phyloP scores from a whole-genome alignment of 2,113 vertebrate genomes.

The Tachysurus vachellii region DNA sequence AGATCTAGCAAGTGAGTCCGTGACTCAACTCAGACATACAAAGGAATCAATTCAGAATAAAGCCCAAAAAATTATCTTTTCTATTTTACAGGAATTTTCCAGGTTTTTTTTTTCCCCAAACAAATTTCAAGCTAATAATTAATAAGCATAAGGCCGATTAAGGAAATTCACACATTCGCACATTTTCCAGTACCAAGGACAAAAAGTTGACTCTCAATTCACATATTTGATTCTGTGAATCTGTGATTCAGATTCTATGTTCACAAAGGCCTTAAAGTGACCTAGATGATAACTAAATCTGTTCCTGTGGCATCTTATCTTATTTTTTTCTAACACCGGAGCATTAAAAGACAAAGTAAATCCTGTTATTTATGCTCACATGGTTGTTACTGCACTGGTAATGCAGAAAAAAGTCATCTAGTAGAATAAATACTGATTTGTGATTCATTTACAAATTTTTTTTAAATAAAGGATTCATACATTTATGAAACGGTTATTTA shows the following conservation, averaged over 20 bases:
- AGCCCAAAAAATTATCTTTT: background rate
- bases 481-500: too few relatives aligned
- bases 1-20: background rate
- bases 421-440: background rate
- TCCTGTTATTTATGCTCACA: background rate
- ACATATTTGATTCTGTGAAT: background rate
- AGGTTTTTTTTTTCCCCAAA: background rate
- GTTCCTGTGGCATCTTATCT: background rate
- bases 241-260: background rate
- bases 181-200: background rate
- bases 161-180: background rate
- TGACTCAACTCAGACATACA: background rate
- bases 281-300: background rate
- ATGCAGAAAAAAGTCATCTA: background rate
- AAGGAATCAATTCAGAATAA: background rate
- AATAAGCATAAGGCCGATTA: background rate
- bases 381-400: background rate
- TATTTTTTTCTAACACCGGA: background rate
- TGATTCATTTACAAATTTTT: background rate
- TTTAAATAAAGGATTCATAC: background rate
- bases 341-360: background rate
- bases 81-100: background rate
- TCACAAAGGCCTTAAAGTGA: background rate
- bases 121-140: background rate
- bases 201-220: background rate